phyloP scores from a whole-genome alignment of 1,140 invertebrate genomes.

The Archegozetes longisetosus region DNA sequence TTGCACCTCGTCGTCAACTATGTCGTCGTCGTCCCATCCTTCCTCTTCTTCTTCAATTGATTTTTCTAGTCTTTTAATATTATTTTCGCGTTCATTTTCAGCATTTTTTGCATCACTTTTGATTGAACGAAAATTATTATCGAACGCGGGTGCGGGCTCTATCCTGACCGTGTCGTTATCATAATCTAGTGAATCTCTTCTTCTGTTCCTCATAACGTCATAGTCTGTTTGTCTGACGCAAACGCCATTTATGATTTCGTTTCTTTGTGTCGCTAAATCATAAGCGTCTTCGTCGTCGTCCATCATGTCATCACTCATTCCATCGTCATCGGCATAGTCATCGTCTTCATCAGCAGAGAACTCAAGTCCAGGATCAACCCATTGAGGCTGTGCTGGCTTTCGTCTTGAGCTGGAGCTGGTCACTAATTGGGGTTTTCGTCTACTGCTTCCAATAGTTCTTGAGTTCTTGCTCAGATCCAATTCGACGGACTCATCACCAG shows the following conservation, averaged over 20 bases:
- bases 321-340: constrained; percentile 25
- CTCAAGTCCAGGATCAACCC: constrained; percentile 87
- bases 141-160: not conserved
- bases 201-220: not conserved
- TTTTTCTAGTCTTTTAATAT: constrained; percentile 19
- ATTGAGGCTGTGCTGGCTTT: constrained; percentile 87
- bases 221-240: constrained; percentile 54
- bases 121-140: not conserved
- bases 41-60: constrained; percentile 19
- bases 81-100: not conserved
- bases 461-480: constrained; percentile 25
- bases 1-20: constrained; percentile 11
- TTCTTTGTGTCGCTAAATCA: not conserved
- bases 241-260: constrained; percentile 64
- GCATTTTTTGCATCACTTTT: not conserved
- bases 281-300: constrained; percentile 16
- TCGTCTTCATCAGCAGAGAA: constrained; percentile 32
- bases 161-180: not conserved
- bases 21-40: constrained; percentile 19
- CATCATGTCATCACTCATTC: constrained; percentile 32
- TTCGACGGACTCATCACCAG: constrained; percentile 35
- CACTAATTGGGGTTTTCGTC: constrained; percentile 30
- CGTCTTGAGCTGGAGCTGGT: constrained; percentile 39
- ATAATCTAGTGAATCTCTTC: not conserved
- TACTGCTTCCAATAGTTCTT: constrained; percentile 14